phyloP scores from a whole-genome alignment of 2,113 vertebrate genomes.

The Anguilla rostrata region DNA sequence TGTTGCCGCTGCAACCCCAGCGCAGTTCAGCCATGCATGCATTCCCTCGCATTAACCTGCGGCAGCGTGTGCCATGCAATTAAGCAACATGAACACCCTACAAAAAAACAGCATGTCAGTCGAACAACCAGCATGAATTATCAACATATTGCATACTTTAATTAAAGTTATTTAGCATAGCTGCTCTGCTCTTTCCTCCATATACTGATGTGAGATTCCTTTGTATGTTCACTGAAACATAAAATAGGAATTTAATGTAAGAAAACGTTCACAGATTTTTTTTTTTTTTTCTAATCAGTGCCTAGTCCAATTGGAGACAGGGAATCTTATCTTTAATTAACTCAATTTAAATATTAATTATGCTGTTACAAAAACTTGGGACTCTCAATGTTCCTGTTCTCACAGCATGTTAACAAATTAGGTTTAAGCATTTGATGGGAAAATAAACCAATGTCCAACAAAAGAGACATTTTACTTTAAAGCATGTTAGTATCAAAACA shows the following conservation, averaged over 20 bases:
- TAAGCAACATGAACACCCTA: neutral
- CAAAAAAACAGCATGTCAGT: neutral
- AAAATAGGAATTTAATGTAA: neutral
- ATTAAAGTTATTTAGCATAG: neutral
- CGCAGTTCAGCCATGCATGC: neutral
- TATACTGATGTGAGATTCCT: neutral
- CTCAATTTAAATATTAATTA: neutral
- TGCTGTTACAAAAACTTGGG: neutral
- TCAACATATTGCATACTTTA: neutral
- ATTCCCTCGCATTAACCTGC: neutral
- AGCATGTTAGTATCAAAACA: neutral
- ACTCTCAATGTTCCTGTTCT: neutral
- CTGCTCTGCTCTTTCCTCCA: neutral
- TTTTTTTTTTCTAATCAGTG: neutral
- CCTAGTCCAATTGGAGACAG: neutral
- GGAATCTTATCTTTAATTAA: neutral
- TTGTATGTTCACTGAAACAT: slow-evolving; percentile 1
- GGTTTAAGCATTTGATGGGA: neutral
- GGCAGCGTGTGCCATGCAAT: neutral
- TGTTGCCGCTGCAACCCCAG: neutral
- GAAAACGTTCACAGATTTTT: neutral
- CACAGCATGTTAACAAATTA: neutral
- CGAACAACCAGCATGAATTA: neutral
- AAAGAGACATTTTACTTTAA: neutral
- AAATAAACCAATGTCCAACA: neutral